These are phyloP conservation scores for Cerastoderma edule DNA, from an alignment of 2,888 invertebrate species.

Conservation along the genomic window DNA sequence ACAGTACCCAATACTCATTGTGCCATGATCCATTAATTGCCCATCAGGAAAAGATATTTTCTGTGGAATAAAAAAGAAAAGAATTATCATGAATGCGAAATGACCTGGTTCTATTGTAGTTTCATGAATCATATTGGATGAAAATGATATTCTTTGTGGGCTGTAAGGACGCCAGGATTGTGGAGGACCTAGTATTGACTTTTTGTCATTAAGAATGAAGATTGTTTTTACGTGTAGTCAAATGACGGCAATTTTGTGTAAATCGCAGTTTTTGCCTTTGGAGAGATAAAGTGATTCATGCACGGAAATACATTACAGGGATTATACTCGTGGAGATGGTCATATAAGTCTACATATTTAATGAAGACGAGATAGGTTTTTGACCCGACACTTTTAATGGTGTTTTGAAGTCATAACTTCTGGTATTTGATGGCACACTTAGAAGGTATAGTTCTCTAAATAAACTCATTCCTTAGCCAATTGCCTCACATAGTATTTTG, in stretches of 20 bases:
- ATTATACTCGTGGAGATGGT: too few relatives aligned
- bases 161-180: slow-evolving; percentile 18
- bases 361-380: too few relatives aligned
- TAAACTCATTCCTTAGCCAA: too few relatives aligned
- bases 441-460: too few relatives aligned
- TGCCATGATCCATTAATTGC: background rate
- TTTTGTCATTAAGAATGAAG: slow-evolving; percentile 23
- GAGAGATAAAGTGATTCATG: slow-evolving; percentile 22
- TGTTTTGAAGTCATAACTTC: too few relatives aligned
- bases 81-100: slow-evolving; percentile 39
- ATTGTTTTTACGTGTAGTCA: slow-evolving; percentile 26
- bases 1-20: too few relatives aligned
- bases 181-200: slow-evolving; percentile 17
- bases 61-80: background rate
- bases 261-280: slow-evolving; percentile 15
- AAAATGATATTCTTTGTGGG: slow-evolving; percentile 48
- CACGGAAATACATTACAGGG: too few relatives aligned
- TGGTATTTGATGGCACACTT: too few relatives aligned
- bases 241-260: slow-evolving; percentile 25
- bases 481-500: too few relatives aligned
- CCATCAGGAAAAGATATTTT: background rate
- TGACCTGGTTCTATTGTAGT: slow-evolving; percentile 33
- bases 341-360: too few relatives aligned
- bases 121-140: slow-evolving; percentile 42
- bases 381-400: too few relatives aligned